These are phyloP conservation scores for Oegoconia quadripuncta DNA, from an alignment of 2,888 invertebrate species.

Conservation along the genomic window DNA sequence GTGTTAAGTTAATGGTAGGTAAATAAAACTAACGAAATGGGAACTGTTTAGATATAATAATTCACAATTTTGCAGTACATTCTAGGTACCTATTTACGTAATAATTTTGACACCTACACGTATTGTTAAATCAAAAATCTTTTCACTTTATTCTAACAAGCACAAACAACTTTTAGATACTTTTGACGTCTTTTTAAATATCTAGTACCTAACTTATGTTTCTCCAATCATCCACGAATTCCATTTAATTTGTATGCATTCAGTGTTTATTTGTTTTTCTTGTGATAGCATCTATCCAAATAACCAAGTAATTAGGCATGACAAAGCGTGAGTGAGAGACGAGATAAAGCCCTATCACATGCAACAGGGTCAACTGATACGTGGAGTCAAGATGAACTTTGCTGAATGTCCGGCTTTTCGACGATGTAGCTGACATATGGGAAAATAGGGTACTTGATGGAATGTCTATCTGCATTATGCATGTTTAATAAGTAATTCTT, in stretches of 20 bases:
- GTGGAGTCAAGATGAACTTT: constrained; percentile 5
- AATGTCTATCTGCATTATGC: not conserved
- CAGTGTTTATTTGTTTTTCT: not conserved
- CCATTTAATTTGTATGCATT: no score
- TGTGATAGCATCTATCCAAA: not conserved
- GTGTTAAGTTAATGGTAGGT: no score
- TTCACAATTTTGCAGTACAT: no score
- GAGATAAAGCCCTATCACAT: constrained; percentile 1
- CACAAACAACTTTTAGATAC: no score
- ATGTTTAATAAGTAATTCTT: not conserved
- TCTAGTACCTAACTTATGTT: no score
- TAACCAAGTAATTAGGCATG: not conserved
- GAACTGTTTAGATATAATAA: no score
- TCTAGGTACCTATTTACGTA: no score
- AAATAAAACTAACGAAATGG: no score
- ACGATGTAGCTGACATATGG: not conserved
- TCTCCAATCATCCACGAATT: no score
- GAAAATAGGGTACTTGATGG: not conserved
- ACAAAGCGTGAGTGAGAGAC: constrained; percentile 1
- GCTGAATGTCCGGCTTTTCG: constrained; percentile 9
- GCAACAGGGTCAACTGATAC: constrained; percentile 6
- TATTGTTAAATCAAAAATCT: not conserved
- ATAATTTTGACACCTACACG: no score
- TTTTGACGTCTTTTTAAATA: no score
- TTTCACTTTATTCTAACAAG: no score